These are phyloP conservation scores for Hypselothyrea guttata DNA, from an alignment of 2,888 invertebrate genomes.

Conservation along the genomic window DNA sequence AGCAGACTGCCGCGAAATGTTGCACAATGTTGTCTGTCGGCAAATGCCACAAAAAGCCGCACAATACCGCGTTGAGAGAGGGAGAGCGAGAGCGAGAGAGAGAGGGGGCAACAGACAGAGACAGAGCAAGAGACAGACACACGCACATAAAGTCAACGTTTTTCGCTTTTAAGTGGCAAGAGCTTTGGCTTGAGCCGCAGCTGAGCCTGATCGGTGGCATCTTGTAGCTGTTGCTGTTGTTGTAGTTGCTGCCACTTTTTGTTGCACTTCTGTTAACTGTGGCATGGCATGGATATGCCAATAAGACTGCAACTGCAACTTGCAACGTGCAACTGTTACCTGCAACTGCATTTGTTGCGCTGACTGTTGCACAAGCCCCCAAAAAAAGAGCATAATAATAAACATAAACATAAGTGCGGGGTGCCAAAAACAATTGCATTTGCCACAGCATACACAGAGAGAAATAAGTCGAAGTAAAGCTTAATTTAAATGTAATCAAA, in stretches of 20 bases:
- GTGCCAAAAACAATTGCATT: no score
- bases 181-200: conserved; percentile 21
- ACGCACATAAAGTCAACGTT: conserved; percentile 59
- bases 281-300: no score
- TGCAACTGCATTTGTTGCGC: conserved; percentile 71
- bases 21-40: conserved; percentile 54
- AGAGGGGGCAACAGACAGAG: no score
- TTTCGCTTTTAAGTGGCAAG: conserved; percentile 58
- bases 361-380: conserved; percentile 54
- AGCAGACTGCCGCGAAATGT: conserved; percentile 29
- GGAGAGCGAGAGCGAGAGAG: no score
- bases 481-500: no score
- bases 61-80: conserved; percentile 67
- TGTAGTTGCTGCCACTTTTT: conserved; percentile 7
- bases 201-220: conserved; percentile 25
- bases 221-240: conserved; percentile 3
- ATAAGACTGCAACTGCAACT: no score
- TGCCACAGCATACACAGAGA: no score
- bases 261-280: conserved; percentile 18
- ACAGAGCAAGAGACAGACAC: conserved; percentile 3
- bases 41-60: conserved; percentile 55
- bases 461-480: no score
- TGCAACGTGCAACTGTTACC: no score
- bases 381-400: conserved; percentile 6
- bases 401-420: no score